A percentile compares a stretch with the other conserved stretches of the same genome.
These are phyloP conservation scores for Sinonovacula constricta DNA, from an alignment of 1,140 invertebrate genomes.

Conservation along the genomic window DNA sequence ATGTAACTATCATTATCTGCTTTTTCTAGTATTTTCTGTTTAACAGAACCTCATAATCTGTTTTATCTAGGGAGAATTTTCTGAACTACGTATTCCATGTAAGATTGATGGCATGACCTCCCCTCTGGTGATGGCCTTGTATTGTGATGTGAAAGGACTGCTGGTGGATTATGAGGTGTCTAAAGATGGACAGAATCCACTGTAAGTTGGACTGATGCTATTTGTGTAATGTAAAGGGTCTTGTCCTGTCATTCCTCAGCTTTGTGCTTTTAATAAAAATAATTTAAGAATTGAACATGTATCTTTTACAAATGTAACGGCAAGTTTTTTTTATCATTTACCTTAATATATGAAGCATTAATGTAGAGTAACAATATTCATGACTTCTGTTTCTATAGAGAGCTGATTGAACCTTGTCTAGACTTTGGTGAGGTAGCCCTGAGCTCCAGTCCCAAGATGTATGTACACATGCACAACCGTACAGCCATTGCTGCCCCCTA, in stretches of 20 bases:
- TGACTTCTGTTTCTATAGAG: conserved; percentile 6
- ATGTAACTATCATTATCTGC: no score
- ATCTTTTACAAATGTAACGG: no score
- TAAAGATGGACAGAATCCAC: conserved; percentile 38
- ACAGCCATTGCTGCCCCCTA: conserved; percentile 65
- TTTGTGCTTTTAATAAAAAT: no score
- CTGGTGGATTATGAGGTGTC: conserved; percentile 56
- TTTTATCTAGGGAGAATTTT: conserved; percentile 61
- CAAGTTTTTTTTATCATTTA: no score
- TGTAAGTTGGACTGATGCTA: conserved; percentile 17
- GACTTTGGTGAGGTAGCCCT: conserved; percentile 64
- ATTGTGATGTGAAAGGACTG: conserved; percentile 62
- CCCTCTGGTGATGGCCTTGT: conserved; percentile 61
- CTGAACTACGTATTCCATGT: conserved; percentile 67
- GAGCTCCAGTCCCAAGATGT: conserved; percentile 55
- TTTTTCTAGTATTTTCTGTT: no score
- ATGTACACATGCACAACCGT: conserved; percentile 64
- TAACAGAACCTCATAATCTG: no score
- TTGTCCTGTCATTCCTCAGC: no score
- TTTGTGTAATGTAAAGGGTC: neutral
- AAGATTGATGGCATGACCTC: conserved; percentile 61
- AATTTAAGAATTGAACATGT: no score
- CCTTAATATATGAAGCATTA: no score
- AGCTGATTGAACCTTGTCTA: conserved; percentile 32
- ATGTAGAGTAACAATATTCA: no score